A percentile compares a stretch with the other conserved stretches of the same genome.
phyloP scores from a whole-genome alignment of 2,888 invertebrate species.

The Diaphora mendica region DNA sequence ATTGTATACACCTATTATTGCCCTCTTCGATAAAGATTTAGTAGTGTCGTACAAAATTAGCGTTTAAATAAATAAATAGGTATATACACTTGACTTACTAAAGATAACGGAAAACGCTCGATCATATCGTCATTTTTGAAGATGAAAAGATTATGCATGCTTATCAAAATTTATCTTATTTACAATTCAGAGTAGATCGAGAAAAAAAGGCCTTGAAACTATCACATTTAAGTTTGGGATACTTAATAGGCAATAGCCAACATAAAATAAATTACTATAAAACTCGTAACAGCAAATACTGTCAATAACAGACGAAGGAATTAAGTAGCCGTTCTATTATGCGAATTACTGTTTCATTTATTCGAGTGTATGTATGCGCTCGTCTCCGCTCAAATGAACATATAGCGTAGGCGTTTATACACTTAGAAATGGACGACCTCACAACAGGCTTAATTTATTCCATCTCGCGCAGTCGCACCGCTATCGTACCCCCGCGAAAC shows the following conservation, averaged over 20 bases:
- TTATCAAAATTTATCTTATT: slow-evolving; percentile 79
- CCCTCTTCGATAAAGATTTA: slow-evolving; percentile 73
- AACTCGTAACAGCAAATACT: slow-evolving; percentile 64
- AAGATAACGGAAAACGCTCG: slow-evolving; percentile 65
- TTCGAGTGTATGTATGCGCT: slow-evolving; percentile 75
- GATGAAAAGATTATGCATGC: slow-evolving; percentile 71
- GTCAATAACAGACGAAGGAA: slow-evolving; percentile 71
- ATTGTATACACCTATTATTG: slow-evolving; percentile 83
- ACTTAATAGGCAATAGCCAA: slow-evolving; percentile 81
- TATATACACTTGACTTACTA: slow-evolving; percentile 62
- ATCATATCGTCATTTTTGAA: slow-evolving; percentile 68
- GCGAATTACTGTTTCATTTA: slow-evolving; percentile 79
- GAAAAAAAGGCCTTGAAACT: slow-evolving; percentile 77
- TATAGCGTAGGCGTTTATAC: slow-evolving; percentile 76
- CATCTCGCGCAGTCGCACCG: slow-evolving; percentile 74
- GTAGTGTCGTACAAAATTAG: slow-evolving; percentile 55
- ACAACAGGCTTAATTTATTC: slow-evolving; percentile 77
- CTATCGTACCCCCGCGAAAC: slow-evolving; percentile 66
- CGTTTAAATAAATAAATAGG: slow-evolving; percentile 69
- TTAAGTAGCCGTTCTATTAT: slow-evolving; percentile 75
- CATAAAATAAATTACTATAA: slow-evolving; percentile 72
- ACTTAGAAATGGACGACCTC: slow-evolving; percentile 77
- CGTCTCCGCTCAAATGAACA: slow-evolving; percentile 84
- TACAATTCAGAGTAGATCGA: slow-evolving; percentile 79
- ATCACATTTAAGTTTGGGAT: slow-evolving; percentile 80